Base-by-base conservation (phyloP, 2,797 vertebrate genomes). In the Acipenser ruthenus region DNA sequence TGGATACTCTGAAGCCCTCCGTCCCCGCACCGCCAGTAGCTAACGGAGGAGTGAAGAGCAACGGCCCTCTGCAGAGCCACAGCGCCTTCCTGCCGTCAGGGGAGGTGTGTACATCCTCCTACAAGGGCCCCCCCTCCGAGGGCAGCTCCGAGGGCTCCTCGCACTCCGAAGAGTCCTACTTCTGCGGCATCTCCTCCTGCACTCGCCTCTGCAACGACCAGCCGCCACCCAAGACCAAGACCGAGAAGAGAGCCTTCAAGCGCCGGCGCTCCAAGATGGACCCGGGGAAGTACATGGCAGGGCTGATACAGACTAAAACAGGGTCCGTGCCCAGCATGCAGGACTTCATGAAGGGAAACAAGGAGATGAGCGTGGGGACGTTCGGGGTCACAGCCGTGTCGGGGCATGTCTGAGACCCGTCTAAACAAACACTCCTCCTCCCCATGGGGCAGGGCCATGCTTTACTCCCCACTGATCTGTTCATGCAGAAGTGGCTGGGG, bases 281-380 rank as follows among this genome's bases (percentile, higher is more conserved):
- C 68, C 90, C 93, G 87, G 88, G 87, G 73, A 87, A 76, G 78
- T 71, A 79, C 67, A 74, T 88, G 74, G 86, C 86, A 74, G 84
- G 87, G 69, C 80, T 91, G 3, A 87, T 91, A 81, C 88, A 87
- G 75, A 81, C 87, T 77, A 86, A 77, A 68, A 88, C 83, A 0
- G 84, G 83, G 8, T 89, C 94, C 50, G 87, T 97, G 86, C 89
- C 94, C 62, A 92, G 89, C 68, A 88, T 99, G 80, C 92, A 95
- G 73, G 92, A 96, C 74, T 92, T 99, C 66, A 95, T 97, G 80
- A 96, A 93, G 90, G 93, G 93, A 82, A 97, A 94, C 87, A 92
- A 93, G 80, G 93, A 97, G 67, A 82, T 98, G 71, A 84, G 90
- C 1, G 89, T 97, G 68, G 93, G 94, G 78, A 89, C 93, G 13